phyloP scores from a whole-genome alignment of 2,113 vertebrate genomes.

The Micromys minutus region DNA sequence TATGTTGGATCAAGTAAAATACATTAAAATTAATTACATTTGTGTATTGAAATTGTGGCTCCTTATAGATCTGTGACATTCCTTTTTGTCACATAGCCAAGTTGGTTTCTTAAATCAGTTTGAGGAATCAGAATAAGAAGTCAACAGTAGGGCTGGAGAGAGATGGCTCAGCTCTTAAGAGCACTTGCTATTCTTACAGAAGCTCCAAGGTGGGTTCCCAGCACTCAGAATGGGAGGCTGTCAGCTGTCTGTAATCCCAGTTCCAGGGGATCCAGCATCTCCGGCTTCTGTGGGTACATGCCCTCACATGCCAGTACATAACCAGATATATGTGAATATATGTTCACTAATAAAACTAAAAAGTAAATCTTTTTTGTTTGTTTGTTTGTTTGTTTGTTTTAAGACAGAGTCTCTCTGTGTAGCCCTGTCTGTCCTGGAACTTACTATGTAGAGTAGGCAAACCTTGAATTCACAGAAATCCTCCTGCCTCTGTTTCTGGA shows the following conservation, averaged over 20 bases:
- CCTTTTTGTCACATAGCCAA: background rate
- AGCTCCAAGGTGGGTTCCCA: background rate
- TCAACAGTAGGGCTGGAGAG: background rate
- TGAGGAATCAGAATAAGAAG: background rate
- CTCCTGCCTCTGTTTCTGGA: background rate
- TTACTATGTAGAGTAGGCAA: background rate
- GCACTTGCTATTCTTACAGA: background rate
- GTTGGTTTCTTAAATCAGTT: background rate
- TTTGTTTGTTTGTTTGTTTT: no score
- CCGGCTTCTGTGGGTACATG: background rate
- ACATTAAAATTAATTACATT: slow-evolving; percentile 21
- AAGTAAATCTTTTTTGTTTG: background rate
- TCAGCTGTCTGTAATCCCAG: background rate
- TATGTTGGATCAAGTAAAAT: background rate
- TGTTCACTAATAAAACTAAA: background rate
- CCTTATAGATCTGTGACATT: background rate
- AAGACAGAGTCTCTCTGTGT: background rate
- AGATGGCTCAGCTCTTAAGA: background rate
- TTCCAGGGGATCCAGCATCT: background rate
- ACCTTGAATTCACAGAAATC: background rate
- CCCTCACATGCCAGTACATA: background rate
- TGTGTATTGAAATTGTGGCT: background rate
- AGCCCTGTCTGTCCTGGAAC: background rate
- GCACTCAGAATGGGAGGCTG: background rate
- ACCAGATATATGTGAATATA: background rate